Evolutionary conservation across 2,888 invertebrate genomes (phyloP).

Genomic region (Tanypteryx hageni): DNA sequence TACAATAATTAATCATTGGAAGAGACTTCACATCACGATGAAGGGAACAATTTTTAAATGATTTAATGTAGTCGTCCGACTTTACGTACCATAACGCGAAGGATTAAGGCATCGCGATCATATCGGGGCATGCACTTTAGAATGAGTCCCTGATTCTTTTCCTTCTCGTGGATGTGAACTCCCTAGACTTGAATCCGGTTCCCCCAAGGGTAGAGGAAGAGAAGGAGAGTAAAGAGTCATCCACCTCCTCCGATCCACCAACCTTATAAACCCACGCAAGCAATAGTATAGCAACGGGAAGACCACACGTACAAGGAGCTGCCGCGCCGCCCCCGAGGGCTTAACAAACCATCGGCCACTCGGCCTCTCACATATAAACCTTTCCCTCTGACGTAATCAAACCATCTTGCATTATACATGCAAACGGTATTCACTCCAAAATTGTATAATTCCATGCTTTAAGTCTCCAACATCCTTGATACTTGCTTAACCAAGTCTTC

Average conservation of each 20-base stretch:
- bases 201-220: not conserved
- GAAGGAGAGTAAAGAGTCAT: not conserved
- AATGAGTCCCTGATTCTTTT: constrained; percentile 1
- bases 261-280: not conserved
- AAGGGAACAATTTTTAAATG: not conserved
- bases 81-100: not conserved
- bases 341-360: not conserved
- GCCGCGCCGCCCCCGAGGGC: not conserved
- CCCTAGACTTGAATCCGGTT: not conserved
- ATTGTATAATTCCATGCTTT: constrained; percentile 1
- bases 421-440: constrained; percentile 10
- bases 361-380: not conserved
- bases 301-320: not conserved
- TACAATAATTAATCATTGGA: not conserved
- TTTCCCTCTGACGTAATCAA: constrained; percentile 9
- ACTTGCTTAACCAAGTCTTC: not conserved
- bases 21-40: not conserved
- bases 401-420: not conserved
- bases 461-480: not conserved
- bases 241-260: not conserved
- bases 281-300: not conserved
- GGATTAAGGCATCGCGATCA: constrained; percentile 12
- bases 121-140: not conserved
- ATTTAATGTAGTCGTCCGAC: constrained; percentile 1
- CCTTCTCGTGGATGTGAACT: constrained; percentile 10